Evolutionary conservation across 2,888 invertebrate species (phyloP), one percentile per base, ranked within the genome.

Genomic region (Ormyrus pomaceus): DNA sequence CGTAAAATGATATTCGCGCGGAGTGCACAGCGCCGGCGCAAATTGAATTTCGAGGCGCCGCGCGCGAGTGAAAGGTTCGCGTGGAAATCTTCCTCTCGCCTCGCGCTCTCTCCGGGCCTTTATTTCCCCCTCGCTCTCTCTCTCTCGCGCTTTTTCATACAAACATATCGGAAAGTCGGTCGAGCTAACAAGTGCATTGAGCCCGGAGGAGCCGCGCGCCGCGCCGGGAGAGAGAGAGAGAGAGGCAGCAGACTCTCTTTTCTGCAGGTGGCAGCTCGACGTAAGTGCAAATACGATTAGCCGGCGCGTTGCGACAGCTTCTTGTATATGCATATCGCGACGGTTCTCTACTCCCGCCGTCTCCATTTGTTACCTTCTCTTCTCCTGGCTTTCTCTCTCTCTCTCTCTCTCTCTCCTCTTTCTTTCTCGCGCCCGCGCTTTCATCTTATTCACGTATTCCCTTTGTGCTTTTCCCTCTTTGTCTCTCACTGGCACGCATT

Each of bases 201-300:
- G 66, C 70, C 19, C n/a, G 61, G 34, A 13, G 51, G 51, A 51
- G 46, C 2, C 10, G 46, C 34, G 19, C 48, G 9, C 51, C 51
- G 10, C 11, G 48, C 11, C 61, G 50, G 45, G 19, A 51, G 51
- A 55, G 53, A 50, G 65, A 55, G 53, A 50, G 65, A 48, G 10
- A 46, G 48, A 62, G 13, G 48, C n/a, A n/a, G 7, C 50, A 5
- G 6, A 13, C 48, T 53, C 34, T 61, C 59, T 59, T 48, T 73
- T 74, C 77, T 81, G 81, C 74, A 76, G 75, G 75, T 79, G 77
- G 68, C 75, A 81, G 72, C 58, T 59, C 58, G 55, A 78, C 46
- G 70, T 79, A 82, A 79, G 77, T 75, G 81, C 72, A 79, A 83
- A 82, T 77, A 77, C 73, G 80, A 83, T 82, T 82, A 82, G 80